Evolutionary conservation across 2,113 vertebrate genomes (phyloP), one percentile per base, ranked within the genome.

Genomic region (Melospiza melodia): DNA sequence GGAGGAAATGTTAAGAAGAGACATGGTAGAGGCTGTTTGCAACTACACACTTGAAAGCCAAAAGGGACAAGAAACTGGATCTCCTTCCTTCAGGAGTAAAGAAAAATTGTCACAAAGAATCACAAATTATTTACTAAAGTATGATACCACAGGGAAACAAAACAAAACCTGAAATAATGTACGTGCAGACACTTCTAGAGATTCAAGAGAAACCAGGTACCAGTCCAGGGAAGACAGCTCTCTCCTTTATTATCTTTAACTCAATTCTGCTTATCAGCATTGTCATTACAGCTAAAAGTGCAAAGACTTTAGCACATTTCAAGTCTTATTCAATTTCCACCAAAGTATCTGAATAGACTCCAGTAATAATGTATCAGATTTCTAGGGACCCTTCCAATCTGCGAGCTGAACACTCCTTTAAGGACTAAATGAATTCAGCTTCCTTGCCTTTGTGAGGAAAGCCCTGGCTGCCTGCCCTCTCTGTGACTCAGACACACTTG

Each of bases 101-200:
- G 61, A 91, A 95, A 94, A 95, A 84, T 61, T 79, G 66, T 68
- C 94, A 95, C 85, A 93, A 93, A 95, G 92, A 89, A 75, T 23
- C 54, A 92, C 90, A 82, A 82, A 95, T 96, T 90, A 96, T 94
- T 97, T 90, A 96, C 94, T 94, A 89, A 92, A 93, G 30, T 59
- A 88, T 35, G 85, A 95, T 86, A 86, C 87, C 83, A 90, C 8
- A n/a, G 35, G 69, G 73, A 93, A 95, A 94, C 76, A 95, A 93
- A 95, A 65, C 69, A 33, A 95, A 94, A 72, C 79, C 69, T 92
- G 57, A 87, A 94, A 92, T 84, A 72, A 95, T 79, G 68, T 54
- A 76, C 62, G 86, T 51, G 63, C 69, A 87, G 73, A 73, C 61
- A 54, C 37, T 86, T 81, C 76, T 75, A 81, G 35, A 65, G 61